Evolutionary conservation across 2,888 invertebrate species (phyloP), one percentile per base, ranked within the genome.

Genomic region (Lithophane ornitopus): DNA sequence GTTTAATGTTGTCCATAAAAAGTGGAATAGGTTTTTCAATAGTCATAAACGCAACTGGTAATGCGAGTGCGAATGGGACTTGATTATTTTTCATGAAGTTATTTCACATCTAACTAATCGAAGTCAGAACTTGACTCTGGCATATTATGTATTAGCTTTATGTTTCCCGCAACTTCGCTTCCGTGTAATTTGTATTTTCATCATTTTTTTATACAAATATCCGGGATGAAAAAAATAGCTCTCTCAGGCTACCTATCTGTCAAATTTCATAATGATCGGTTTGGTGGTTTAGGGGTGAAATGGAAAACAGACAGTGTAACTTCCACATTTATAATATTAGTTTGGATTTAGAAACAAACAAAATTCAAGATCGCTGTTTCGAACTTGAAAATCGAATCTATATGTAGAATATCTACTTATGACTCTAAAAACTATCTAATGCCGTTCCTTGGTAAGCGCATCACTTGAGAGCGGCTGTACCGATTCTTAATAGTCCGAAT

Each of bases 1-100:
- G 74, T 83, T 82, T 84, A 82, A 83, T 85, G 85, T 79, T 49
- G 56, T 7, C 67, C 68, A 70, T 87, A 83, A 85, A 86, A 79
- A 49, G 39, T 62, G 49, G 49, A 85, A 81, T 78, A 76, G 73
- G 76, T 75, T 86, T 85, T 78, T 77, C 78, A 78, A 85, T 82
- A 76, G 87, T 80, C 73, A 78, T 84, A 76, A 83, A 76, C 67
- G 68, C 39, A 78, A 71, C 46, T 69, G 72, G 61, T 74, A 70
- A 58, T 67, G 61, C 26, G 49, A 76, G 58, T 70, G 62, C 19
- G 68, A 49, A 67, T 59, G 22, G n/a, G 12, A 56, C 14, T 70
- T 71, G 12, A 56, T 68, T 70, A 72, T 14, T 70, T 69, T 39
- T 59, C 14, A 26, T 58, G n/a, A 62, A 28, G 19, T 34, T 58